Conservation (phyloP, 2,888 invertebrate species). For the Drosophila quinaria region DNA sequence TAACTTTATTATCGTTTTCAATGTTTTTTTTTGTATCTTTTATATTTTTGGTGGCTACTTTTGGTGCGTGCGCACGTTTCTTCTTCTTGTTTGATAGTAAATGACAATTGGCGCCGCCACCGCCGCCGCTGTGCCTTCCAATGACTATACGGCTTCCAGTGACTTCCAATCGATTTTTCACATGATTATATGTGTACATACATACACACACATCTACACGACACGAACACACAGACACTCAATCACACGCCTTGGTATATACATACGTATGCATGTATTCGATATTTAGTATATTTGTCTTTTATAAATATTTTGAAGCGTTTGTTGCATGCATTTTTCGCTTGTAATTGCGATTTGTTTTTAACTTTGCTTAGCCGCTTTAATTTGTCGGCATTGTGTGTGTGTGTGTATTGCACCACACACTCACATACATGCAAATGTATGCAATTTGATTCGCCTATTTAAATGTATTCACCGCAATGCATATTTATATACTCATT, state of each 20-base stretch:
- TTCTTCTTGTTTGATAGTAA: slow-evolving; percentile 75
- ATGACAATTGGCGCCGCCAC: slow-evolving; percentile 77
- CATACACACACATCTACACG: slow-evolving; percentile 18
- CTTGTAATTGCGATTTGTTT: not conserved
- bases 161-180: slow-evolving; percentile 85
- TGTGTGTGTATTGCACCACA: slow-evolving; percentile 8
- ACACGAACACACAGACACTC: slow-evolving; percentile 35
- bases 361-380: slow-evolving; percentile 25
- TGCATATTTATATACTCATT: slow-evolving; percentile 24
- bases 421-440: slow-evolving; percentile 4
- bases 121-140: slow-evolving; percentile 61
- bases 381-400: slow-evolving; percentile 37
- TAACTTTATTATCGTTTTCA: slow-evolving; percentile 32
- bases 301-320: slow-evolving; percentile 47
- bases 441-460: slow-evolving; percentile 7
- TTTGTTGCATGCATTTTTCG: slow-evolving; percentile 40
- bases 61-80: slow-evolving; percentile 66
- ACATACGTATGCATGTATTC: slow-evolving; percentile 12
- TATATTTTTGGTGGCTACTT: slow-evolving; percentile 41
- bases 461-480: slow-evolving; percentile 23
- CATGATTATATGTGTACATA: slow-evolving; percentile 75
- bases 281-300: slow-evolving; percentile 15
- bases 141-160: slow-evolving; percentile 60
- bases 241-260: slow-evolving; percentile 24
- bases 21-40: slow-evolving; percentile 10